Evolutionary conservation across 1,140 invertebrate genomes (phyloP), one percentile per base, ranked within the genome.

Genomic region (Cydia fagiglandana): DNA sequence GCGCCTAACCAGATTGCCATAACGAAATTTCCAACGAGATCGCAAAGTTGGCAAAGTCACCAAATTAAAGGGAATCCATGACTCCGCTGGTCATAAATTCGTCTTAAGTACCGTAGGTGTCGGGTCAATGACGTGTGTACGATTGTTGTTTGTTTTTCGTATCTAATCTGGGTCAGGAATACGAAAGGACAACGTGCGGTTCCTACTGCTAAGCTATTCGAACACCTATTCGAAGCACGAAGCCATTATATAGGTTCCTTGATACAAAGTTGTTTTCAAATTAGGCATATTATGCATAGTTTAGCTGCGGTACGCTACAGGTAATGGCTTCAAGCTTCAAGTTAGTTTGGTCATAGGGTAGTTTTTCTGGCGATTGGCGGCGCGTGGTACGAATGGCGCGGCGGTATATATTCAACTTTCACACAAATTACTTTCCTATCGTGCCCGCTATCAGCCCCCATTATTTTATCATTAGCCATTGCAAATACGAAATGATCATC

Each of bases 351-450:
- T 88, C 86, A 87, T 84, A 81, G 88, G 87, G 88, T 90, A 86
- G 84, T 89, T 91, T 91, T 92, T 90, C 85, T 87, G 81, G 83
- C 82, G 80, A 78, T 80, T 78, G 80, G 56, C 81, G 86, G 86
- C 83, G 88, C 84, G 76, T 91, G 91, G 89, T 88, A 91, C 91
- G 83, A 78, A 78, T 70, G 79, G 84, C 85, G 75, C 86, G 84
- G 82, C 70, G 82, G 45, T 53, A 50, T 80, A 83, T 88, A 86
- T 86, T 87, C 84, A 87, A 91, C 85, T 91, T 90, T 90, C 88
- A 90, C 83, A 88, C 86, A 91, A 91, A 92, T 92, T 91, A 91
- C 89, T 86, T 91, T 92, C 81, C 89, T 91, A 91, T 92, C 91
- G 89, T 92, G 89, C 85, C 81, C 80, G 81, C 85, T 84, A 90